Evolutionary conservation across 2,113 vertebrate species (phyloP), one percentile per base, ranked within the genome.

Genomic region (Butorides virescens): DNA sequence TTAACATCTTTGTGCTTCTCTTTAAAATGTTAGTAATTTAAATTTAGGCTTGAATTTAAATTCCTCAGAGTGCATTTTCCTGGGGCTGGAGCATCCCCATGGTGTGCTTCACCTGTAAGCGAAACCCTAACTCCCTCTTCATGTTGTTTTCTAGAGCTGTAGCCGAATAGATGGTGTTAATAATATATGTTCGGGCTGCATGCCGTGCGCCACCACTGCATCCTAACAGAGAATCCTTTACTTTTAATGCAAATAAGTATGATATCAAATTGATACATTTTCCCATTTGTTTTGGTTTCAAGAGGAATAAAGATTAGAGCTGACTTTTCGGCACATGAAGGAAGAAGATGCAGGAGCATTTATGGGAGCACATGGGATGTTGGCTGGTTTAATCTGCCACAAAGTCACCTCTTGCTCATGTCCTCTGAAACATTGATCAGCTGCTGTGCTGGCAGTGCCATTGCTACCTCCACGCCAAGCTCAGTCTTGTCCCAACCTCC

Each of bases 191-290:
- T 67, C 20, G 30, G 61, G 30, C 56, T 6, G 2, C 68, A 34
- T 0, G 5, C 68, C 89, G 72, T 1, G 10, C 1, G 1, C 77
- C 14, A 2, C 66, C 11, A 5, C 21, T 6, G 1, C 55, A 42
- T 74, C 47, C 75, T 73, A 37, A 70, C 17, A 13, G 42, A 78
- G 21, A 88, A 53, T 58, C 47, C 52, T 79, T 82, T 59, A 15
- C 72, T 84, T 81, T 25, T 58, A 76, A 68, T 67, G 65, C 72
- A 93, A 42, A 49, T 71, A 88, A 86, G 15, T 19, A 30, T 1
- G 13, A 13, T 5, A 67, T 36, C 18, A 63, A 72, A 80, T 49
- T 4, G 68, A 55, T 65, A 17, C 8, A 18, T 84, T 81, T 88
- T 8, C 58, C 74, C n/a, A 34, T 88, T 80, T 62, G 11, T 56